Percentiles rank a stretch among this genome's conserved stretches.
phyloP scores from a whole-genome alignment of 1,140 invertebrate species.

The Ylistrum balloti region DNA sequence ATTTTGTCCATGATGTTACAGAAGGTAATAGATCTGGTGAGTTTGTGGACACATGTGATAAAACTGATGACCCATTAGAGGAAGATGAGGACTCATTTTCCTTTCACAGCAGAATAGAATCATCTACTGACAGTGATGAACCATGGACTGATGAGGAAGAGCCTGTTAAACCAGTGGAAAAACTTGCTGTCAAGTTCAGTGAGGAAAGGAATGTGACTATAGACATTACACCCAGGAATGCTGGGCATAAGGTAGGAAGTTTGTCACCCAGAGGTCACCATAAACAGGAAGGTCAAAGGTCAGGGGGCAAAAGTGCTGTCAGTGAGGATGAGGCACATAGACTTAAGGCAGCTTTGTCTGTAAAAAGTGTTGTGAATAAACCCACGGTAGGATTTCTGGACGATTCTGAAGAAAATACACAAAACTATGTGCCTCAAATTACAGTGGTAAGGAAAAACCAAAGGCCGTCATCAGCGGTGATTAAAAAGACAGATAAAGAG shows the following conservation, averaged over 20 bases:
- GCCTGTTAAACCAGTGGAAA: slow-evolving; percentile 42
- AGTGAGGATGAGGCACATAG: background rate
- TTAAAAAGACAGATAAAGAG: background rate
- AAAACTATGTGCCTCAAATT: background rate
- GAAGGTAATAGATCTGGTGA: background rate
- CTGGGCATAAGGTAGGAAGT: slow-evolving; percentile 67
- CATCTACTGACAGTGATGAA: background rate
- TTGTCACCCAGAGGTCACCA: slow-evolving; percentile 43
- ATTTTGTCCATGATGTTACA: background rate
- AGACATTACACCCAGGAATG: slow-evolving; percentile 72
- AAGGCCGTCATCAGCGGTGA: slow-evolving; percentile 19
- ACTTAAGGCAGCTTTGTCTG: slow-evolving; percentile 45
- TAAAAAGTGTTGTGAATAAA: slow-evolving; percentile 41
- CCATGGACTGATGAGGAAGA: slow-evolving; percentile 4
- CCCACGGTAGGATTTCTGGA: background rate
- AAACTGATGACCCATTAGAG: background rate
- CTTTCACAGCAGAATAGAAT: slow-evolving; percentile 9
- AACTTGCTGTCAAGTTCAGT: slow-evolving; percentile 27
- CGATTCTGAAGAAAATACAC: background rate
- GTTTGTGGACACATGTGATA: background rate
- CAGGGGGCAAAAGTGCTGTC: background rate
- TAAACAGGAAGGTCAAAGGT: slow-evolving; percentile 44
- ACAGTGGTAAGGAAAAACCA: background rate
- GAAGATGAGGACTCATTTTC: slow-evolving; percentile 21
- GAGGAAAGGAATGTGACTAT: slow-evolving; percentile 69